A percentile compares a stretch with the other conserved stretches of the same genome.
phyloP scores from a whole-genome alignment of 1,140 invertebrate species.

The Microplitis demolitor region DNA sequence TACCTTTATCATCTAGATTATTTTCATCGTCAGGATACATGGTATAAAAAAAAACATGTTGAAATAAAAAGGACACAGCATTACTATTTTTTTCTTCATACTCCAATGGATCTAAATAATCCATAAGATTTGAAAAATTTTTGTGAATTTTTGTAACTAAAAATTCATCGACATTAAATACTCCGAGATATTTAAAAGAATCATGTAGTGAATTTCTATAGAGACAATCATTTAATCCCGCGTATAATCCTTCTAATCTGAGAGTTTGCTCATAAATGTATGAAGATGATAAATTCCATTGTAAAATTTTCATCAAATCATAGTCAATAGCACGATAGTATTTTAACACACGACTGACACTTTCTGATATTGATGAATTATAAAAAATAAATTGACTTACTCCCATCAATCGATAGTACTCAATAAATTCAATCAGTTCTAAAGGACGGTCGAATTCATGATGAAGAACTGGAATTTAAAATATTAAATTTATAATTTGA shows the following conservation, averaged over 20 bases:
- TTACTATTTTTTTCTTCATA: background rate
- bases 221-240: slow-evolving; percentile 69
- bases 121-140: slow-evolving; percentile 35
- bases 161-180: slow-evolving; percentile 70
- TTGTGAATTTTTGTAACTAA: slow-evolving; percentile 63
- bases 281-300: slow-evolving; percentile 66
- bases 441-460: slow-evolving; percentile 64
- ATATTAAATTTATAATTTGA: background rate
- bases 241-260: slow-evolving; percentile 66
- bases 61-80: slow-evolving; percentile 63
- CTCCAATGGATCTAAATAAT: slow-evolving; percentile 27
- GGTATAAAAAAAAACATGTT: slow-evolving; percentile 68
- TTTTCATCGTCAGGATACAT: slow-evolving; percentile 62
- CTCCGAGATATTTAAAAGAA: slow-evolving; percentile 59
- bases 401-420: slow-evolving; percentile 69
- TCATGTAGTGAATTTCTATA: slow-evolving; percentile 59
- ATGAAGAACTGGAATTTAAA: slow-evolving; percentile 60
- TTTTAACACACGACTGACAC: slow-evolving; percentile 61
- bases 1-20: slow-evolving; percentile 45
- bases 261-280: slow-evolving; percentile 54
- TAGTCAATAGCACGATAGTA: slow-evolving; percentile 59
- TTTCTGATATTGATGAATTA: slow-evolving; percentile 64
- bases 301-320: slow-evolving; percentile 56
- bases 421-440: slow-evolving; percentile 70
- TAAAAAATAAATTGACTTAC: slow-evolving; percentile 70